Evolutionary conservation across 2,797 vertebrate genomes (phyloP).

Genomic region (Natrix natrix): DNA sequence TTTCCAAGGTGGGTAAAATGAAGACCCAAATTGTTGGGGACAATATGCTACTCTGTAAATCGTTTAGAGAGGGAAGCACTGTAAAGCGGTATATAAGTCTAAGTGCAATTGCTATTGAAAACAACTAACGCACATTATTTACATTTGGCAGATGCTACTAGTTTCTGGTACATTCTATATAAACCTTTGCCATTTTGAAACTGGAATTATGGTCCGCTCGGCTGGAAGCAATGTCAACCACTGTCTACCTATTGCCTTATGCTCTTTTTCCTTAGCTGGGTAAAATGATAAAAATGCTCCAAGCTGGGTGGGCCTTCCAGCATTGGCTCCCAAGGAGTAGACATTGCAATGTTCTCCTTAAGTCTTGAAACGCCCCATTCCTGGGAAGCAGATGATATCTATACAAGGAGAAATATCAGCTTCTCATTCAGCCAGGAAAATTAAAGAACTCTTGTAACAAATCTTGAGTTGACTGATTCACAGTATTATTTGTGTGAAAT

Average conservation of each 20-base stretch:
- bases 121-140: not conserved
- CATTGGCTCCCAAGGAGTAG: not conserved
- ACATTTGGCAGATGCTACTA: not conserved
- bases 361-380: not conserved
- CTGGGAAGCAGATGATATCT: not conserved
- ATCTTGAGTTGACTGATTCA: not conserved
- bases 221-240: not conserved
- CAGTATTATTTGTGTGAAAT: not conserved
- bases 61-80: too few species aligned
- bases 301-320: not conserved
- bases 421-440: not conserved
- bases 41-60: too few species aligned
- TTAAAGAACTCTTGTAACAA: not conserved
- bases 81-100: too few species aligned
- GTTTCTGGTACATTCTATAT: not conserved
- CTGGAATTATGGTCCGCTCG: not conserved
- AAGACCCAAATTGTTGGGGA: too few species aligned
- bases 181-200: not conserved
- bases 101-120: not conserved
- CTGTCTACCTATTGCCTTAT: not conserved
- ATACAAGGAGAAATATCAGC: not conserved
- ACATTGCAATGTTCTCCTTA: not conserved
- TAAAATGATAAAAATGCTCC: not conserved
- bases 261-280: not conserved
- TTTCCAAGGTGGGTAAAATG: too few species aligned